Base-by-base conservation (phyloP, 2,888 invertebrate species). In the Catocala nupta region DNA sequence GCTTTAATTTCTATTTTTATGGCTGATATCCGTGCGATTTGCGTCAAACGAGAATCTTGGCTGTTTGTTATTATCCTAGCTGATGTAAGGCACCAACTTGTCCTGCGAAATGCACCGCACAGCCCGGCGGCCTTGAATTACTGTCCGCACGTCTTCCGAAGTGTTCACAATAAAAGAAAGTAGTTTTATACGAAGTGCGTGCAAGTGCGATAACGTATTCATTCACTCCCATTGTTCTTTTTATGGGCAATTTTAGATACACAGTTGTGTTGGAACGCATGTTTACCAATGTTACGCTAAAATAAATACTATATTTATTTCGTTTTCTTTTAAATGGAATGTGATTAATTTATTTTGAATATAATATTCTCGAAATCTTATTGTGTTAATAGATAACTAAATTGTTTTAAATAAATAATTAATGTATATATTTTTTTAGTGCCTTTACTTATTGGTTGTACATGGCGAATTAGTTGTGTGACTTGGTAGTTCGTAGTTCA, bases 1-100 rank as follows among this genome's bases (percentile, higher is more conserved):
- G 68, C 78, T 73, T 82, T 78, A 78, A 81, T 76, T 73, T 78
- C 59, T 43, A 61, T 65, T 81, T 87, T 90, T 86, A 89, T 82
- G 77, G 69, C 72, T 76, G 71, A 84, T 86, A 86, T 90, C 87
- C 88, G 81, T 81, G 70, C 50, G 71, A 80, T 78, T 78, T 86
- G 78, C 88, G 86, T 88, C 86, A 85, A 76, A 42, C 50, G 12
- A 65, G 12, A 65, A 71, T 43, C 45, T 48, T n/a, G 12, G 65
- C 59, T 49, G 58, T 33, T 44, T 63, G 65, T 73, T 73, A 61
- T 74, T 75, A 70, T 75, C 56, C 62, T 71, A 69, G 67, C 66
- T 68, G 72, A 71, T 76, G 70, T 72, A 68, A 78, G 65, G 45
- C 39, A 58, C 55, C 68, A 79, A 77, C 80, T 71, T 56, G 81